Evolutionary conservation across 2,888 invertebrate genomes (phyloP).

Genomic region (Blastobasis adustella): DNA sequence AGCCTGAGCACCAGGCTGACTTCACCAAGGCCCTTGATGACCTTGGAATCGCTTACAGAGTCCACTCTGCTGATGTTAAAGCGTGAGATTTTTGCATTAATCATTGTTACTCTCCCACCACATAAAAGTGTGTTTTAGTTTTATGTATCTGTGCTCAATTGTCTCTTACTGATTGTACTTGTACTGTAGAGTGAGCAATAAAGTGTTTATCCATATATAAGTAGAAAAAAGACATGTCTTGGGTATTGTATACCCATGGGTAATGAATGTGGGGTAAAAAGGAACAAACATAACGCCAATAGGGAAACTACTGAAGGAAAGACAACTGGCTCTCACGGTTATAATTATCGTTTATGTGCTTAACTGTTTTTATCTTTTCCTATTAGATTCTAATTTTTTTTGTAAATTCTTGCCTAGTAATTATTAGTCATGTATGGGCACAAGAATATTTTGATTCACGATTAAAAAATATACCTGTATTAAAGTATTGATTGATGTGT

Average conservation of each 20-base stretch:
- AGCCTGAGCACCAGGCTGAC: slow-evolving; percentile 35
- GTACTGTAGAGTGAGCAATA: too few species aligned
- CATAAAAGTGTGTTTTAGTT: too few species aligned
- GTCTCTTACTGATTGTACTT: too few species aligned
- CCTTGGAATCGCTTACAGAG: slow-evolving; percentile 41
- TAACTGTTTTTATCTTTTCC: too few species aligned
- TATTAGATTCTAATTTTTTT: too few species aligned
- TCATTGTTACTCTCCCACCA: neutral
- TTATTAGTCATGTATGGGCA: too few species aligned
- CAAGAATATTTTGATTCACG: too few species aligned
- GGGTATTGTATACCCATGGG: too few species aligned
- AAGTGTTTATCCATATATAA: neutral
- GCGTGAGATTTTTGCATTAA: slow-evolving; percentile 33
- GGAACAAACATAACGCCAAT: neutral
- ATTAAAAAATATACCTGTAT: too few species aligned
- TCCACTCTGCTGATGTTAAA: slow-evolving; percentile 62
- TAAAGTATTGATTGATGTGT: too few species aligned
- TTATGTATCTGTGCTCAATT: neutral
- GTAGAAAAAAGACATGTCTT: neutral
- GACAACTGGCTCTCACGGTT: neutral
- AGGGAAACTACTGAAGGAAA: neutral
- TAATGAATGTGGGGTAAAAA: neutral
- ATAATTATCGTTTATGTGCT: too few species aligned
- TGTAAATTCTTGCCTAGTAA: too few species aligned
- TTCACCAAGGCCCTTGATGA: slow-evolving; percentile 39